phyloP scores from a whole-genome alignment of 2,888 invertebrate species.

The Peribatodes rhomboidaria region DNA sequence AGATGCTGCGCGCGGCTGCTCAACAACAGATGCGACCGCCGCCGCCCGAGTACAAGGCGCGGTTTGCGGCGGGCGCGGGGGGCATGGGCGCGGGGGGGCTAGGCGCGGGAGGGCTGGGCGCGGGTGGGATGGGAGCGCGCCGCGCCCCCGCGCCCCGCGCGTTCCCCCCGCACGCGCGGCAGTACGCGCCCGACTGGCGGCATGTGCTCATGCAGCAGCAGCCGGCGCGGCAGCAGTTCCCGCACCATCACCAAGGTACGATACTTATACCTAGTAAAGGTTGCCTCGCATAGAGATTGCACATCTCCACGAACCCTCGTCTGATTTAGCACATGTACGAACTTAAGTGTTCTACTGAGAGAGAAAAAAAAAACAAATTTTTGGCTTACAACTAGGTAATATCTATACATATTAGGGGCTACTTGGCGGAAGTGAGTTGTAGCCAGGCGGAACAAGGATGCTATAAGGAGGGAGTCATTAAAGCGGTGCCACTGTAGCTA shows the following conservation, averaged over 20 bases:
- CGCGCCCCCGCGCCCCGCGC: slow-evolving; percentile 63
- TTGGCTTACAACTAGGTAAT: too few relatives aligned
- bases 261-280: too few relatives aligned
- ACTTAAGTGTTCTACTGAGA: too few relatives aligned
- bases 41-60: slow-evolving; percentile 94
- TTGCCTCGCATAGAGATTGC: too few relatives aligned
- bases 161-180: slow-evolving; percentile 73
- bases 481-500: too few relatives aligned
- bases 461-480: too few relatives aligned
- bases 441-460: too few relatives aligned
- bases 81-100: slow-evolving; percentile 87
- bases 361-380: too few relatives aligned
- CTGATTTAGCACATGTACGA: too few relatives aligned
- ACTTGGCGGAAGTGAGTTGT: too few relatives aligned
- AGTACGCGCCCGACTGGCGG: slow-evolving; percentile 80
- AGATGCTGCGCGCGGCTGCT: slow-evolving; percentile 86
- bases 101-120: slow-evolving; percentile 65
- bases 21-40: slow-evolving; percentile 89
- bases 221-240: slow-evolving; percentile 71
- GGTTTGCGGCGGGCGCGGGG: slow-evolving; percentile 76
- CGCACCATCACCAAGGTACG: slow-evolving; percentile 81
- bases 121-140: slow-evolving; percentile 59
- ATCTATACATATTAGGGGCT: too few relatives aligned
- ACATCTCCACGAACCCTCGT: too few relatives aligned
- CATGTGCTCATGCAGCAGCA: slow-evolving; percentile 88